Conservation (phyloP, 2,797 vertebrate genomes). For the Agapornis canus region DNA sequence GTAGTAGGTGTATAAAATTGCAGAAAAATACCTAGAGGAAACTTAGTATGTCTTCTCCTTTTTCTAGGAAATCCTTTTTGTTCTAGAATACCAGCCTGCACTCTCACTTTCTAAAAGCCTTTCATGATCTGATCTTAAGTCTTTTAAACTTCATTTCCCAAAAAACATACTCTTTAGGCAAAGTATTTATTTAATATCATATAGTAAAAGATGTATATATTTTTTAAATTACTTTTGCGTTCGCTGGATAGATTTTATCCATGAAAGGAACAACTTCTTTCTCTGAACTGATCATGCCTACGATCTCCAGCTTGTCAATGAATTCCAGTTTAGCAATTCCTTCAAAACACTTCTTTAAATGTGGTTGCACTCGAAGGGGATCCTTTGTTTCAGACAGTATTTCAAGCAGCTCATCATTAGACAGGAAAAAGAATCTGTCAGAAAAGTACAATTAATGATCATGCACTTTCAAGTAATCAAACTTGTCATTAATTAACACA, state of each 20-base stretch:
- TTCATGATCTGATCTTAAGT: neutral
- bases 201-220: neutral
- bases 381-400: slow-evolving; percentile 95
- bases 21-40: neutral
- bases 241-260: slow-evolving; percentile 82
- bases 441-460: slow-evolving; percentile 3
- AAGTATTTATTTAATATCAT: neutral
- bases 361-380: slow-evolving; percentile 90
- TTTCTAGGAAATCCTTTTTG: neutral
- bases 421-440: slow-evolving; percentile 92
- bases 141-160: neutral
- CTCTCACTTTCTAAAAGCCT: neutral
- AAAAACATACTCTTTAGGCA: neutral
- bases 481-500: neutral
- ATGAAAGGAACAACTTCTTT: slow-evolving; percentile 86
- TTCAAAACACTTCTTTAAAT: slow-evolving; percentile 95
- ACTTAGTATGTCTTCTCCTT: neutral
- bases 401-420: slow-evolving; percentile 93
- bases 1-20: neutral
- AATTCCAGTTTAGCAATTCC: slow-evolving; percentile 91
- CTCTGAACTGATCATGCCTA: slow-evolving; percentile 93
- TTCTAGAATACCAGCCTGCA: neutral
- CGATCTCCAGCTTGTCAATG: slow-evolving; percentile 81
- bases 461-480: neutral
- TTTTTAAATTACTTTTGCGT: slow-evolving; percentile 83